Percentiles rank a stretch among this genome's conserved stretches.
Conservation (phyloP, 2,888 invertebrate species). For the Tricholauxania praeusta region DNA sequence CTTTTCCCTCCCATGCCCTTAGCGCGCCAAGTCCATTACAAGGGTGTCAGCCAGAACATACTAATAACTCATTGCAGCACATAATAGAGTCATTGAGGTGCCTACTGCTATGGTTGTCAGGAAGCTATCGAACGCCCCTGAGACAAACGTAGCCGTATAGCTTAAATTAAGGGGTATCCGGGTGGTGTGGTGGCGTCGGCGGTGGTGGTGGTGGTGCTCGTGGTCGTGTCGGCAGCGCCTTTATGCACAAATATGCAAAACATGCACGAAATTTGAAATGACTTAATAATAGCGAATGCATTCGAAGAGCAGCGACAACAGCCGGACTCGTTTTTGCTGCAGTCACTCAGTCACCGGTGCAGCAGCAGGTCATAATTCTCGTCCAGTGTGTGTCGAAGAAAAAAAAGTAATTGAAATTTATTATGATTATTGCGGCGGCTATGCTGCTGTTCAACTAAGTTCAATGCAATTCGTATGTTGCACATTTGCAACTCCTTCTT, state of each 20-base stretch:
- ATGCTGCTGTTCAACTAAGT: not conserved
- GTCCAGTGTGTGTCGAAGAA: conserved; percentile 33
- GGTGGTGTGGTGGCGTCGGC: not conserved
- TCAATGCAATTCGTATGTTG: conserved; percentile 1
- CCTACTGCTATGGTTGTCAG: not conserved
- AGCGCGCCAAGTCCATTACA: not conserved
- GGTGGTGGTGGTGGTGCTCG: not conserved
- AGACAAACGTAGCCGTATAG: not conserved
- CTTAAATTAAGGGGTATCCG: not conserved
- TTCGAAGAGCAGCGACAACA: not conserved
- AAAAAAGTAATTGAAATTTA: conserved; percentile 67
- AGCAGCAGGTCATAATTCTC: conserved; percentile 46
- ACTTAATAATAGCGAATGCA: conserved; percentile 56
- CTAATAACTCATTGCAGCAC: conserved; percentile 30
- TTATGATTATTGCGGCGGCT: conserved; percentile 61
- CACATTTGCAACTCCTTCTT: conserved; percentile 31
- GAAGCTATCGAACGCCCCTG: conserved; percentile 13
- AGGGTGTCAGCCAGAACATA: conserved; percentile 6
- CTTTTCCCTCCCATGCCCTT: too few species aligned
- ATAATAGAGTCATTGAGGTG: conserved; percentile 45
- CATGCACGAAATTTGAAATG: conserved; percentile 49
- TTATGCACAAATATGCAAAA: conserved; percentile 43
- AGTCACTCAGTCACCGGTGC: not conserved
- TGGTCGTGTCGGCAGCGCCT: conserved; percentile 27
- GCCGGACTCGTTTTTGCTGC: not conserved